These are phyloP conservation scores for Scatophagus argus DNA, from an alignment of 2,113 vertebrate genomes.

Conservation along the genomic window DNA sequence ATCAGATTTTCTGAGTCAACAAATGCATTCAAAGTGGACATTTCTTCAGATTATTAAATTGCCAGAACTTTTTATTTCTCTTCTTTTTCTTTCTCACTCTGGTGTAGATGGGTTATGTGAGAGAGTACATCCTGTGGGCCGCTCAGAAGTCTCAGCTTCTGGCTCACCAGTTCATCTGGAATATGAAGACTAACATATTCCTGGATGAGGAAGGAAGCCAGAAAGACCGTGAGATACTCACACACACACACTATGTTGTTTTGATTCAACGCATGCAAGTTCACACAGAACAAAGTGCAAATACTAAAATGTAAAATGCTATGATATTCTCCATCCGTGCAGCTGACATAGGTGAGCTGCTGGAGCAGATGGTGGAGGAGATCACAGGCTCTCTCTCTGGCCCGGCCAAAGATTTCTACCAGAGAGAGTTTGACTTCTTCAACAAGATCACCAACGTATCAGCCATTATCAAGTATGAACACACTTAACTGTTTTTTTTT, in stretches of 20 bases:
- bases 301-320: not conserved
- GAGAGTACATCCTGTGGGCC: slow-evolving; percentile 97
- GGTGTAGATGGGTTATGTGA: slow-evolving; percentile 94
- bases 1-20: not conserved
- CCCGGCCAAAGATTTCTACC: slow-evolving; percentile 96
- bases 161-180: slow-evolving; percentile 99
- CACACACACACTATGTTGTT: not conserved
- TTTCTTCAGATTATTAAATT: not conserved
- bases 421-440: slow-evolving; percentile 98
- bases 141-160: slow-evolving; percentile 96
- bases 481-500: not conserved
- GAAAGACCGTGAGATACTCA: slow-evolving; percentile 90
- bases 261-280: not conserved
- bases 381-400: slow-evolving; percentile 94
- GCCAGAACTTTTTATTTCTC: not conserved
- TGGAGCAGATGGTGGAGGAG: slow-evolving; percentile 95
- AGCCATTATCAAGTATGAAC: slow-evolving; percentile 93
- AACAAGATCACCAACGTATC: slow-evolving; percentile 98
- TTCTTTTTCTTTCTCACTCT: not conserved
- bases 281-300: not conserved
- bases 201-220: slow-evolving; percentile 93
- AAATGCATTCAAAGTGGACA: not conserved
- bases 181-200: slow-evolving; percentile 98
- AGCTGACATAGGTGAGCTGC: slow-evolving; percentile 96
- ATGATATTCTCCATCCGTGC: not conserved